A percentile compares a stretch with the other conserved stretches of the same genome.
Evolutionary conservation across 2,113 vertebrate species (phyloP).

Genomic region (Emberiza fucata): DNA sequence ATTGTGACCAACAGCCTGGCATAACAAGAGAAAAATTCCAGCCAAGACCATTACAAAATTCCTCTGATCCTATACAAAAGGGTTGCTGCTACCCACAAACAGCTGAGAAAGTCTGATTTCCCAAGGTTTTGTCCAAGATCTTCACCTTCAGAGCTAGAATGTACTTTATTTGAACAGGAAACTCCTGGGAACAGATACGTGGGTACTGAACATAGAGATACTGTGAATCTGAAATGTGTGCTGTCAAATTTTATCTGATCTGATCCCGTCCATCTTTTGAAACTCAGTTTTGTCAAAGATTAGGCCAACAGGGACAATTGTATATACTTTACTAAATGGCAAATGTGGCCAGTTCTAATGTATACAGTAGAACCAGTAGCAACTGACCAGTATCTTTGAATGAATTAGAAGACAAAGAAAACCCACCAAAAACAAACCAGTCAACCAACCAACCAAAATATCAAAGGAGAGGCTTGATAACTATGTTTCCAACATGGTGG

Average conservation of each 20-base stretch:
- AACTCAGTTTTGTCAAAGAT: background rate
- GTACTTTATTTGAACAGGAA: background rate
- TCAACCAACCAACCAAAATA: background rate
- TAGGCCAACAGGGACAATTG: background rate
- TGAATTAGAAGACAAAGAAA: background rate
- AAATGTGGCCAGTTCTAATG: background rate
- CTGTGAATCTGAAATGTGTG: background rate
- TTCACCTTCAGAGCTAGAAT: background rate
- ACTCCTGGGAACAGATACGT: background rate
- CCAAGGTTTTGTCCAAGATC: background rate
- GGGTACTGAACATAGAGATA: background rate
- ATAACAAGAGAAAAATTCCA: background rate
- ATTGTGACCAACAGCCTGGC: background rate
- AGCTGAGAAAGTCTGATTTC: background rate
- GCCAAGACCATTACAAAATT: background rate
- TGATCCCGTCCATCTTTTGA: background rate
- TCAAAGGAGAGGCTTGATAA: background rate
- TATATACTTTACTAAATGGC: background rate
- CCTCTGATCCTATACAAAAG: background rate
- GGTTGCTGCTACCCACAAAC: background rate
- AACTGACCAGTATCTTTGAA: background rate
- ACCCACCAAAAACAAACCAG: background rate
- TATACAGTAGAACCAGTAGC: background rate
- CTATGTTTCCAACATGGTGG: background rate
- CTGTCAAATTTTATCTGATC: background rate